These are phyloP conservation scores for Tarsius wallacei DNA, from an alignment of 2,797 vertebrate species.

Conservation along the genomic window DNA sequence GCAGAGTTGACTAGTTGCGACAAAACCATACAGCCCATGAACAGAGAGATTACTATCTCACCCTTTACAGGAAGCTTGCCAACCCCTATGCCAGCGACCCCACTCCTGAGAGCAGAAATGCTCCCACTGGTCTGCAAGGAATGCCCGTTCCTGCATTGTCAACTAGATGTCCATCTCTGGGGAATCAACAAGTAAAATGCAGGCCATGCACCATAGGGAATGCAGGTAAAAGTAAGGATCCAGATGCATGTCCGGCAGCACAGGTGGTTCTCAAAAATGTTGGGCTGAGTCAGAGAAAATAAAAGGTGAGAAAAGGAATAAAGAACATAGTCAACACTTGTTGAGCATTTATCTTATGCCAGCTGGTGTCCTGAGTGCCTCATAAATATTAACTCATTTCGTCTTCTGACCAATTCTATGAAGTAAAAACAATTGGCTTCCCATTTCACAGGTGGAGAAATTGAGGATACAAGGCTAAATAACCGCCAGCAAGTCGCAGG, in stretches of 20 bases:
- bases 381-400: not conserved
- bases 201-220: not conserved
- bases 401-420: not conserved
- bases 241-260: not conserved
- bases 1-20: not conserved
- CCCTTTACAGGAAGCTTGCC: not conserved
- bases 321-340: not conserved
- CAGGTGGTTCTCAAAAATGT: not conserved
- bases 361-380: not conserved
- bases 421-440: not conserved
- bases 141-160: not conserved
- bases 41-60: not conserved
- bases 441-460: not conserved
- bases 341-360: not conserved
- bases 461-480: not conserved
- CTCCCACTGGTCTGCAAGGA: not conserved
- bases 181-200: not conserved
- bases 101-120: not conserved
- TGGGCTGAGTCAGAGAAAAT: not conserved
- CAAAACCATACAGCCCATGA: not conserved
- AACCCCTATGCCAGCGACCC: not conserved
- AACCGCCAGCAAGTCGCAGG: not conserved
- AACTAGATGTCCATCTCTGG: not conserved
- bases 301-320: not conserved
- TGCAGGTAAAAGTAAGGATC: not conserved